A percentile compares a stretch with the other conserved stretches of the same genome.
Conservation (phyloP, 2,888 invertebrate species). For the Prionchulus punctatus region DNA sequence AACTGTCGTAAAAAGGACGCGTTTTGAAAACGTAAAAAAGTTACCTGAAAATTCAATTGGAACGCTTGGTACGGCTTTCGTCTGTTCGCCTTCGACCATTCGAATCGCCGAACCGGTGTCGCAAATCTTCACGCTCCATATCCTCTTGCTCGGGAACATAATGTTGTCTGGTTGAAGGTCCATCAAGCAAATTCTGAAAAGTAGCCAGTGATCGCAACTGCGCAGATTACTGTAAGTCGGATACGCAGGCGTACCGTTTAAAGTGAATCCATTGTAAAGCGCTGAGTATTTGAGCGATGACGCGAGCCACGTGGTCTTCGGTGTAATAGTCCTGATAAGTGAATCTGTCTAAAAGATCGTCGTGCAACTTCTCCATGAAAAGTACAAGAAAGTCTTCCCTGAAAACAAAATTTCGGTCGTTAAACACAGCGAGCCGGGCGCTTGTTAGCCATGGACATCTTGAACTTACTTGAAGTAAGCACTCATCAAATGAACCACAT, state of each 20-base stretch:
- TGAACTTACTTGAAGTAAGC: constrained; percentile 47
- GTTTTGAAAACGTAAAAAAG: neutral
- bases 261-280: constrained; percentile 86
- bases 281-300: constrained; percentile 69
- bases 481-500: constrained; percentile 47
- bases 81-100: neutral
- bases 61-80: neutral
- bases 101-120: constrained; percentile 40
- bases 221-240: neutral
- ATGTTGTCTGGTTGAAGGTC: constrained; percentile 87
- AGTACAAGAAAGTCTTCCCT: constrained; percentile 32
- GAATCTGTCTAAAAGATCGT: constrained; percentile 59
- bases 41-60: constrained; percentile 8
- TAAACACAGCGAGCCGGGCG: constrained; percentile 9
- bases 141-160: constrained; percentile 65
- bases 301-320: constrained; percentile 74
- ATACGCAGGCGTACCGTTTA: constrained; percentile 45
- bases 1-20: neutral
- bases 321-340: constrained; percentile 76
- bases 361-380: constrained; percentile 47
- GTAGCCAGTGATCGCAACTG: neutral
- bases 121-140: constrained; percentile 56
- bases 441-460: constrained; percentile 11
- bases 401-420: constrained; percentile 31
- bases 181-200: constrained; percentile 51